Evolutionary conservation across 30 jellyfish, hydroid and myxozoan species (phyloP), one percentile per base, ranked within the genome.

Genomic region (Aurelia sp.): DNA sequence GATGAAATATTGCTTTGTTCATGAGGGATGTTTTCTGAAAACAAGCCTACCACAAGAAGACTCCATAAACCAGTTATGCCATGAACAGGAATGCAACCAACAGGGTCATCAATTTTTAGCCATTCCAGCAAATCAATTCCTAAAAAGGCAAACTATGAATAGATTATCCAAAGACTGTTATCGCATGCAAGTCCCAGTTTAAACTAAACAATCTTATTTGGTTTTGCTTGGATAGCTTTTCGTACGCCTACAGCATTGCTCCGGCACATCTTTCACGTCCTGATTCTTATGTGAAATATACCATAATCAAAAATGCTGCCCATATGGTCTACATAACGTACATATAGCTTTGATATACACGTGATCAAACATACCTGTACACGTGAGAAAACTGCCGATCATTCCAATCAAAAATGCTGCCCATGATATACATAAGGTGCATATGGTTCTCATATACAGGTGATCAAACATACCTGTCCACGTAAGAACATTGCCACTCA

Each of bases 11-110:
- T 44, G 52, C 30, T 37, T 2, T 74, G 95, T 12, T 57, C 96
- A 27, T 30, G 62, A 12, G 86, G 89, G 11, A 31, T 85, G 44
- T 67, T 62, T 44, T 92, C 97, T n/a, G 90, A 88, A 66, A 92
- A 92, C 8, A 92, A 62, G 37, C 94, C 98, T 11, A 84, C 91
- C 0, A 96, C 87, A 48, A 92, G 55, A 81, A 92, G 17, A 11
- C 97, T 87, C 98, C 98, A 92, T 17, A 82, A 58, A 9, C 97
- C 98, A 12, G 96, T 71, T 15, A 79, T 27, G 15, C 88, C 89
- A 62, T 92, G 98, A n/a, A 87, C 98, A 4, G 96, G 96, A 64
- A 92, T 60, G 27, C 89, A 90, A 1, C 98, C 98, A 65, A 92
- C 98, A 1, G 98, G 98, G 47, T 92, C 98, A 59, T 92, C 98